Conservation (phyloP, 1,140 invertebrate species). For the Diploscapter pachys region DNA sequence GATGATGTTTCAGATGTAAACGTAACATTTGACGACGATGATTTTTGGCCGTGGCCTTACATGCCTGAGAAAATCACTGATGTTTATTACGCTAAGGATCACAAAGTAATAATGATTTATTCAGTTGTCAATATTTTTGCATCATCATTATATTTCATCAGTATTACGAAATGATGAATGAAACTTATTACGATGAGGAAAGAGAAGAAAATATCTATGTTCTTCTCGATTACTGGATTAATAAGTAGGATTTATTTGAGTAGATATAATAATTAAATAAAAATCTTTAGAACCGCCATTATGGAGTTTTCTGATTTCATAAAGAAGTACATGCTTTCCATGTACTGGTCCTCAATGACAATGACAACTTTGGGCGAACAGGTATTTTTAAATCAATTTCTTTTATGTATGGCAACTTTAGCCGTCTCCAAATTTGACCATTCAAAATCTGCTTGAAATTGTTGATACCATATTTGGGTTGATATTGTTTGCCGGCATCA, state of each 20-base stretch:
- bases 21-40: constrained; percentile 16
- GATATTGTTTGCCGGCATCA: constrained; percentile 27
- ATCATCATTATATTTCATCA: not conserved
- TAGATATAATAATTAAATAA: not conserved
- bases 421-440: constrained; percentile 10
- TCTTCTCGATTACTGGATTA: constrained; percentile 20
- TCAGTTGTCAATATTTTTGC: not conserved
- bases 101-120: not conserved
- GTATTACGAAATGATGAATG: not conserved
- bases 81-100: not conserved
- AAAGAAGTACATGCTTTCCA: constrained; percentile 20
- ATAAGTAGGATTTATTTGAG: constrained; percentile 5
- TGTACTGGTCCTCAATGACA: constrained; percentile 29
- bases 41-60: constrained; percentile 19
- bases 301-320: constrained; percentile 18
- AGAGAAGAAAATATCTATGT: constrained; percentile 16
- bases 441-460: constrained; percentile 24
- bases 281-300: constrained; percentile 12
- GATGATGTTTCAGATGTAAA: constrained; percentile 12
- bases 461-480: constrained; percentile 14
- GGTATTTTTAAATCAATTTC: no score
- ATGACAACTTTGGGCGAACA: constrained; percentile 28
- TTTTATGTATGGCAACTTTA: no score
- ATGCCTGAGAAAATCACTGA: constrained; percentile 17
- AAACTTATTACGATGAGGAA: constrained; percentile 19